Conservation (phyloP, 2,113 vertebrate species). For the Etia nguti region DNA sequence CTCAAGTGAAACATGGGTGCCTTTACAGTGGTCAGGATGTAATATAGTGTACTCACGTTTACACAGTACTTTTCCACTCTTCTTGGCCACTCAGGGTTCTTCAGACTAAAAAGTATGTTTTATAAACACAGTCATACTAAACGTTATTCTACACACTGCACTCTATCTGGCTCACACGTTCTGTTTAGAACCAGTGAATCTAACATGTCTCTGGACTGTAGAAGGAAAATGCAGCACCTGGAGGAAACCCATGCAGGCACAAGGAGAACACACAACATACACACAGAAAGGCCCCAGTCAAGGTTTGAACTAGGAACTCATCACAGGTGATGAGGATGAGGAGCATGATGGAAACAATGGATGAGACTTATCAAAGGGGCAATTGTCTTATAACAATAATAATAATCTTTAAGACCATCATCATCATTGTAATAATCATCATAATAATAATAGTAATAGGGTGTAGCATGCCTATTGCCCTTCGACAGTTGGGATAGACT, state of each 20-base stretch:
- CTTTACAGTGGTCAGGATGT: background rate
- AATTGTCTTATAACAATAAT: background rate
- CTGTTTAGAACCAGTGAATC: background rate
- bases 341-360: background rate
- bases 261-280: background rate
- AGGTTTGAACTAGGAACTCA: background rate
- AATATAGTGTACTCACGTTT: background rate
- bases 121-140: too few species aligned
- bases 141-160: too few species aligned
- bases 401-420: background rate
- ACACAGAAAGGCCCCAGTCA: background rate
- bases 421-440: background rate
- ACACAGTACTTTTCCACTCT: background rate
- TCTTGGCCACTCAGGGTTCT: accelerated
- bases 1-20: background rate
- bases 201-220: background rate
- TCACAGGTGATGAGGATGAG: background rate
- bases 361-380: background rate
- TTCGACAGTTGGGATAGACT: background rate
- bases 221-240: background rate
- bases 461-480: background rate
- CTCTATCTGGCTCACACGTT: background rate
- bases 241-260: background rate
- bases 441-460: background rate
- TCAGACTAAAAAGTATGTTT: background rate